These are phyloP conservation scores for Lasioglossum zephyrum DNA, from an alignment of 2,888 invertebrate species.

Conservation along the genomic window DNA sequence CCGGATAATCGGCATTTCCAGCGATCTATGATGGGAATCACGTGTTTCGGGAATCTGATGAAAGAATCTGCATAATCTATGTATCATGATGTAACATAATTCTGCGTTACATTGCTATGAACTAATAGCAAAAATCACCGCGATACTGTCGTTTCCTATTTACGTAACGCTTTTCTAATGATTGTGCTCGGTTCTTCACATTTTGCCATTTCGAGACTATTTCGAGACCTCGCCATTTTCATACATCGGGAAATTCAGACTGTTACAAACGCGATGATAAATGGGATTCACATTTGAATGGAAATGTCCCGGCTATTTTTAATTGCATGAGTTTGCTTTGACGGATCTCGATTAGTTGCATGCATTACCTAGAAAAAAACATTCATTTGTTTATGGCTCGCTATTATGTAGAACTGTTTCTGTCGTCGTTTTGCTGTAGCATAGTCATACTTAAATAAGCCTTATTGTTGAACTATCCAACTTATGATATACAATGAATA, in stretches of 20 bases:
- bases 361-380: background rate
- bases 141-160: slow-evolving; percentile 23
- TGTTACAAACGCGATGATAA: background rate
- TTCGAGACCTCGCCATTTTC: background rate
- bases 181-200: slow-evolving; percentile 6
- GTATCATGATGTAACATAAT: slow-evolving; percentile 59
- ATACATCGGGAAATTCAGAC: background rate
- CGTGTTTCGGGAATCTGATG: slow-evolving; percentile 5
- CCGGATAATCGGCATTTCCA: background rate
- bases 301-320: background rate
- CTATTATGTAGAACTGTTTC: background rate
- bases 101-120: slow-evolving; percentile 34
- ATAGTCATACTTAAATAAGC: background rate
- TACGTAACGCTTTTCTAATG: background rate
- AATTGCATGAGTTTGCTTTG: background rate
- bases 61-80: slow-evolving; percentile 18
- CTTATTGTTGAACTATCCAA: background rate
- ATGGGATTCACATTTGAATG: background rate
- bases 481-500: background rate
- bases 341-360: background rate
- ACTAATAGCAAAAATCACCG: slow-evolving; percentile 49
- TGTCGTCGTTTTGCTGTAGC: background rate
- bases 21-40: background rate
- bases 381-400: background rate
- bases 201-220: background rate